phyloP scores from a whole-genome alignment of 2,797 vertebrate species.

The Cebuella pygmaea region DNA sequence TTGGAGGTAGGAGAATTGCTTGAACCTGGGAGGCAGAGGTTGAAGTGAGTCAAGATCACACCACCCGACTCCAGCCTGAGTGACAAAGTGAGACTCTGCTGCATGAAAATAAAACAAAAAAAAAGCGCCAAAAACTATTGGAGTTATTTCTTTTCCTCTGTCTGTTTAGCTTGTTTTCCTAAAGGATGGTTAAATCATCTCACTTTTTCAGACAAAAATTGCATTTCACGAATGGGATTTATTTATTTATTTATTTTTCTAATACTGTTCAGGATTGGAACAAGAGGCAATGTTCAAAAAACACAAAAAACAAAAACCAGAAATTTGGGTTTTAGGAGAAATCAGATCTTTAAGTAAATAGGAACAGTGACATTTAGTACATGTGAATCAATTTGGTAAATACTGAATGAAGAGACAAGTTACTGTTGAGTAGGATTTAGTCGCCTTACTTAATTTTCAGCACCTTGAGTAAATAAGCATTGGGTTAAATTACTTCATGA shows the following conservation, averaged over 20 bases:
- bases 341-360: slow-evolving; percentile 73
- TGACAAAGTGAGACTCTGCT: not conserved
- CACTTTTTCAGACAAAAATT: slow-evolving; percentile 60
- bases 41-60: not conserved
- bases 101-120: not conserved
- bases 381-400: slow-evolving; percentile 68
- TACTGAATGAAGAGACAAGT: slow-evolving; percentile 67
- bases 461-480: slow-evolving; percentile 76
- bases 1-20: not conserved
- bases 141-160: not conserved
- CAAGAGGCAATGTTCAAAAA: slow-evolving; percentile 47
- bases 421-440: slow-evolving; percentile 72
- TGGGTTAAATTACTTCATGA: slow-evolving; percentile 80
- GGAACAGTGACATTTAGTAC: slow-evolving; percentile 51
- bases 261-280: slow-evolving; percentile 54
- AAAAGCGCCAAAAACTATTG: not conserved
- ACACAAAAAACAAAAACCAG: not conserved
- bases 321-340: slow-evolving; percentile 64
- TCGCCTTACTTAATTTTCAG: slow-evolving; percentile 77
- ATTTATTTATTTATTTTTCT: slow-evolving; percentile 58
- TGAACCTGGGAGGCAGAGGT: not conserved
- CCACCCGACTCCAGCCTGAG: not conserved
- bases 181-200: slow-evolving; percentile 55
- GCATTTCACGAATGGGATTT: slow-evolving; percentile 48
- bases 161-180: slow-evolving; percentile 44